Evolutionary conservation across 2,797 vertebrate genomes (phyloP).

Genomic region (Numenius phaeopus): DNA sequence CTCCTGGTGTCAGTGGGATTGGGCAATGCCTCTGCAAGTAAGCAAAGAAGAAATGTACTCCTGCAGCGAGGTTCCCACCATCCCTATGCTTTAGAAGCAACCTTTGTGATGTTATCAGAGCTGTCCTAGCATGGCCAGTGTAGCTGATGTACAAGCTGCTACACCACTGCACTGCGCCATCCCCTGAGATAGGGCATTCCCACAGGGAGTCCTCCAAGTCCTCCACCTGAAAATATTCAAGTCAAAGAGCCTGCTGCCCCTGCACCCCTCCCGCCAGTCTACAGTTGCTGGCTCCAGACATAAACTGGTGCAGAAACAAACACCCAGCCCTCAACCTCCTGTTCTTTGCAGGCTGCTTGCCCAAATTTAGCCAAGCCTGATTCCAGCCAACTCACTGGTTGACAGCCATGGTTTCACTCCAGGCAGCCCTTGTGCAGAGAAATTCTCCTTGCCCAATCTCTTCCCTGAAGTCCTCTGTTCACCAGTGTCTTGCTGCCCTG

Average conservation of each 20-base stretch:
- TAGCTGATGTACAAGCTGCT: background rate
- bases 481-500: background rate
- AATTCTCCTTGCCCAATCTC: background rate
- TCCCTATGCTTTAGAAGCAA: background rate
- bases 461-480: background rate
- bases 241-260: background rate
- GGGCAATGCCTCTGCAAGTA: background rate
- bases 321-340: background rate
- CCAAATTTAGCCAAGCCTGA: background rate
- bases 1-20: background rate
- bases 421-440: background rate
- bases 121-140: background rate
- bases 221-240: background rate
- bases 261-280: background rate
- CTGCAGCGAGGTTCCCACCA: background rate
- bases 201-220: background rate
- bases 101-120: background rate
- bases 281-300: background rate
- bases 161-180: accelerated
- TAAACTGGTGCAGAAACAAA: background rate
- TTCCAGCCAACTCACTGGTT: background rate
- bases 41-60: background rate
- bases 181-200: background rate
- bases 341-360: background rate
- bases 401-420: background rate